A percentile compares a stretch with the other conserved stretches of the same genome.
These are phyloP conservation scores for Leptoclinus maculatus DNA, from an alignment of 2,797 vertebrate species.

Conservation along the genomic window DNA sequence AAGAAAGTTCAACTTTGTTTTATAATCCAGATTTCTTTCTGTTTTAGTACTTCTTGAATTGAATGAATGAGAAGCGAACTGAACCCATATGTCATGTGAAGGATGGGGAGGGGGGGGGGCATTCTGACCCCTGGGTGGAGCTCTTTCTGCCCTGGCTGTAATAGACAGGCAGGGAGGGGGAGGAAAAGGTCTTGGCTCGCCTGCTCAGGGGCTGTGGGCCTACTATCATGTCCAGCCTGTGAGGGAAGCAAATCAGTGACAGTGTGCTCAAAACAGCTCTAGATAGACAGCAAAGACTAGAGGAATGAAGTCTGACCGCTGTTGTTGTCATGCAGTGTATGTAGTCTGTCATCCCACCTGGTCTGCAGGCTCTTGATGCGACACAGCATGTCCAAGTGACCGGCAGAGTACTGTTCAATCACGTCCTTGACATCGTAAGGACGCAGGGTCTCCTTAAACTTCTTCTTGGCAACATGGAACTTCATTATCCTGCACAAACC, in stretches of 20 bases:
- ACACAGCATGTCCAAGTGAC: conserved; percentile 97
- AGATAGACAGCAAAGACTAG: neutral
- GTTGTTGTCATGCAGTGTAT: neutral
- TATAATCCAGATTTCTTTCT: neutral
- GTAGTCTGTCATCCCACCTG: conserved; percentile 78
- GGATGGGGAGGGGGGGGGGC: conserved; percentile 3
- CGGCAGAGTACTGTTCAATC: conserved; percentile 98
- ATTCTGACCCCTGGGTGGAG: conserved; percentile 82
- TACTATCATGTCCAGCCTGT: conserved; percentile 84
- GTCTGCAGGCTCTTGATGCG: conserved; percentile 98
- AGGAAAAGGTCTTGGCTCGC: conserved; percentile 83
- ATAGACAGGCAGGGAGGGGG: conserved; percentile 81
- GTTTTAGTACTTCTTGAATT: conserved; percentile 5
- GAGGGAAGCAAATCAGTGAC: conserved; percentile 48
- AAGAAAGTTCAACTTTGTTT: neutral
- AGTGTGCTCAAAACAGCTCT: conserved; percentile 22
- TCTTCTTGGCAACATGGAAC: conserved; percentile 98
- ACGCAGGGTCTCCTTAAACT: conserved; percentile 97
- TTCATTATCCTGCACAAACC: conserved; percentile 92
- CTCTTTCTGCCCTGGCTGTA: conserved; percentile 83
- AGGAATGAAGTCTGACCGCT: neutral
- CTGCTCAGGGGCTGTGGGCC: conserved; percentile 79
- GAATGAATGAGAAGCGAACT: conserved; percentile 34
- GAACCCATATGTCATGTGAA: conserved; percentile 20
- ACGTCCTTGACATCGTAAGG: conserved; percentile 99